phyloP scores from a whole-genome alignment of 2,797 vertebrate species.

The Sebastes vulpes region DNA sequence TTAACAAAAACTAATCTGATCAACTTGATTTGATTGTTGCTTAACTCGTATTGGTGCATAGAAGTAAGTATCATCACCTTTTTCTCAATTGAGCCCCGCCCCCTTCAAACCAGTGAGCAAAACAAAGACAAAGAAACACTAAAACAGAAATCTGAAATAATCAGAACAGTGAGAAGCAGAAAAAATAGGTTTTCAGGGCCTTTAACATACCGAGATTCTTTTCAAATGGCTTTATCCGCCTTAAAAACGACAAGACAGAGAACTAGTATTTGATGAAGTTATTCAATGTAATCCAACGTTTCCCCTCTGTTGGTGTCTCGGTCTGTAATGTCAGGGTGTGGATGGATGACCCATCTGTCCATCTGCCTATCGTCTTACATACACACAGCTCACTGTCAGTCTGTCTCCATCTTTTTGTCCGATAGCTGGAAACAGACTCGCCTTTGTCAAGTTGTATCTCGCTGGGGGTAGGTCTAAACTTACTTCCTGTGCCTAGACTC shows the following conservation, averaged over 20 bases:
- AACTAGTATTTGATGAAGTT: constrained; percentile 17
- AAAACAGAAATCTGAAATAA: background rate
- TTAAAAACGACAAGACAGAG: constrained; percentile 5
- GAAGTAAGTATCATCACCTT: background rate
- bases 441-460: constrained; percentile 54
- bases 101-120: background rate
- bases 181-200: no score
- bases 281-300: constrained; percentile 22
- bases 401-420: constrained; percentile 43
- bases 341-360: constrained; percentile 65
- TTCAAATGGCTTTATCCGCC: background rate
- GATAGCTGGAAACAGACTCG: constrained; percentile 49
- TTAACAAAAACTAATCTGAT: background rate
- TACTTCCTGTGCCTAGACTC: constrained; percentile 44
- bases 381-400: constrained; percentile 50
- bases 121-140: background rate
- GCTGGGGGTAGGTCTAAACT: background rate
- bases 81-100: background rate
- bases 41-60: background rate
- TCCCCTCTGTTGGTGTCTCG: constrained; percentile 34
- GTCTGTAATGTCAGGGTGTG: constrained; percentile 54
- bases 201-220: background rate
- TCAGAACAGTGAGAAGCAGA: background rate
- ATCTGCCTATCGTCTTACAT: constrained; percentile 67
- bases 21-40: background rate